Evolutionary conservation across 2,113 vertebrate species (phyloP).

Genomic region (Tragelaphus strepsiceros): DNA sequence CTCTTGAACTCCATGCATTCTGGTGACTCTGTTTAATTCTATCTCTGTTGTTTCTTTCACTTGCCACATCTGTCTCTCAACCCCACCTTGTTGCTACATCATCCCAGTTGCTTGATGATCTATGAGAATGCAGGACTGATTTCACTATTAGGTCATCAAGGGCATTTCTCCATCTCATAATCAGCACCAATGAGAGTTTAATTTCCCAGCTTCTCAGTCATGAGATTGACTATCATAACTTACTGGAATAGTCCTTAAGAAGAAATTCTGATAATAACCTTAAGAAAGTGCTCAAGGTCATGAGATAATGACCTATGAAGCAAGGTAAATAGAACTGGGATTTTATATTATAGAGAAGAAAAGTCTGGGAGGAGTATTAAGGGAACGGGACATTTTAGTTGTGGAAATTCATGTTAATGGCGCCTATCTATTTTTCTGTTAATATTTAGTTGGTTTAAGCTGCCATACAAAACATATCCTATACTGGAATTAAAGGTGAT

Average conservation of each 20-base stretch:
- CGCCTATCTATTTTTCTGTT: neutral
- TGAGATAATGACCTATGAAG: neutral
- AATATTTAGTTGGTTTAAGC: neutral
- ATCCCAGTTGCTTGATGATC: neutral
- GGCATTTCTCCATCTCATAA: slow-evolving; percentile 13
- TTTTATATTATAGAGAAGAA: neutral
- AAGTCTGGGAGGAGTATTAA: neutral
- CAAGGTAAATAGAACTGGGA: neutral
- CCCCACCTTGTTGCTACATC: neutral
- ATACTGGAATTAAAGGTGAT: neutral
- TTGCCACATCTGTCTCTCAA: neutral
- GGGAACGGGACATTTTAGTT: neutral
- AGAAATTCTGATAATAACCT: neutral
- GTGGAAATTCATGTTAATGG: neutral
- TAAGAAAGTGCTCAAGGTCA: neutral
- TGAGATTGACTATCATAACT: neutral
- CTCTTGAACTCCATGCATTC: neutral
- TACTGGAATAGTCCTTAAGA: neutral
- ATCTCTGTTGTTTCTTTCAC: neutral
- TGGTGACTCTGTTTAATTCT: neutral
- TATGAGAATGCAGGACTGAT: neutral
- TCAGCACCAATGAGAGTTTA: neutral
- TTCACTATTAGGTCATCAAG: neutral
- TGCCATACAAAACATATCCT: neutral
- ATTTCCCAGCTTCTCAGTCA: slow-evolving; percentile 40